phyloP scores from a whole-genome alignment of 2,113 vertebrate species.

The Pheucticus melanocephalus region DNA sequence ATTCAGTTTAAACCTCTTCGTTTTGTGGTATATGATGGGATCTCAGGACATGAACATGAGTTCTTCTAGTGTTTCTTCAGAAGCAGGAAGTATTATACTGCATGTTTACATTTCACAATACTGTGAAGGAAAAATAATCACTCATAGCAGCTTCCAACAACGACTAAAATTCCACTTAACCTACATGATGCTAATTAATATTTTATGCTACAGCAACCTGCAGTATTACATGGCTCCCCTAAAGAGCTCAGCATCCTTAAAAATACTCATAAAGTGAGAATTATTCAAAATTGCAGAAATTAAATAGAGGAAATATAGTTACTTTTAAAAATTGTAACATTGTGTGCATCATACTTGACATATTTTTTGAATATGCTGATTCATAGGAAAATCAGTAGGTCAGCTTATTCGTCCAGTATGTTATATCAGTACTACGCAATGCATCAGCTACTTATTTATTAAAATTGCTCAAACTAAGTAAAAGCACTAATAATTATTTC shows the following conservation, averaged over 20 bases:
- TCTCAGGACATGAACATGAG: neutral
- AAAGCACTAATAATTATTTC: neutral
- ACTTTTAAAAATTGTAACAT: neutral
- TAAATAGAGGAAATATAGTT: neutral
- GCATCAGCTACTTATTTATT: neutral
- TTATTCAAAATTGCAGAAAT: neutral
- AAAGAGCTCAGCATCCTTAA: neutral
- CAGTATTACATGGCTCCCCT: neutral
- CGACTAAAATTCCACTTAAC: neutral
- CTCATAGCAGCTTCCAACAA: neutral
- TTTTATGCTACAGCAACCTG: neutral
- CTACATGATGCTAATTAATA: neutral
- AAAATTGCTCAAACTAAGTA: slow-evolving; percentile 20
- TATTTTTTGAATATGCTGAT: neutral
- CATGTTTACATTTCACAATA: neutral
- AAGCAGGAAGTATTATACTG: neutral
- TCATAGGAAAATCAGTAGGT: neutral
- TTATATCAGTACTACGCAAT: neutral
- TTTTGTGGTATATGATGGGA: neutral
- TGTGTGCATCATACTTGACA: neutral
- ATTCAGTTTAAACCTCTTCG: neutral
- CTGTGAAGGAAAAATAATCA: neutral
- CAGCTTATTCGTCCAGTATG: neutral
- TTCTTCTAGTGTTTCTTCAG: neutral
- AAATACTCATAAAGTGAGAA: neutral